Conservation (phyloP, 2,113 vertebrate genomes). For the Cygnus atratus region DNA sequence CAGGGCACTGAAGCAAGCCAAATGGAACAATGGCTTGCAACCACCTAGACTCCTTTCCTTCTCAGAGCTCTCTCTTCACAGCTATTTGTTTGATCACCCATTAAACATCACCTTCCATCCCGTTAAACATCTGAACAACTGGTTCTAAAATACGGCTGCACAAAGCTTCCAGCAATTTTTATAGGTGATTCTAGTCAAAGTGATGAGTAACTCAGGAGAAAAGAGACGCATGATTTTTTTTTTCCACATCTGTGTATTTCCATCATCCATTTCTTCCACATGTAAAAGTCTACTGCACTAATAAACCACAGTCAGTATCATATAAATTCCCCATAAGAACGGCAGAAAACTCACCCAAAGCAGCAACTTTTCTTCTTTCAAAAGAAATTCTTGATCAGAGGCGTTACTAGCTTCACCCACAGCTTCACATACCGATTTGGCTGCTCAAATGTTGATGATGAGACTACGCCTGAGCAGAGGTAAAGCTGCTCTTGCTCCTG, state of each 20-base stretch:
- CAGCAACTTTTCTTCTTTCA: conserved; percentile 64
- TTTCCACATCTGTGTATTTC: neutral
- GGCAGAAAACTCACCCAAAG: conserved; percentile 9
- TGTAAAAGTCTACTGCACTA: neutral
- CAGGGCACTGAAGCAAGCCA: neutral
- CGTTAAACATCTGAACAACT: neutral
- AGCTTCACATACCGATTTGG: conserved; percentile 88
- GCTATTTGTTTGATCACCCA: neutral
- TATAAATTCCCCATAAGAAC: neutral
- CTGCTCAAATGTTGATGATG: conserved; percentile 87
- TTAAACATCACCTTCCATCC: neutral
- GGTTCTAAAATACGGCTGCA: neutral
- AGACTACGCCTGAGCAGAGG: conserved; percentile 81
- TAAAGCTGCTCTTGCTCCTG: conserved; percentile 94
- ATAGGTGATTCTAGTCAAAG: neutral
- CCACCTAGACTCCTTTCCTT: neutral
- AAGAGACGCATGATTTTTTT: neutral
- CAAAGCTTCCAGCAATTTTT: neutral
- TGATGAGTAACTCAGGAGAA: neutral
- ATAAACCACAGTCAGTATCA: neutral
- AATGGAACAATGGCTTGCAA: neutral
- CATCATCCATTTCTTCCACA: neutral
- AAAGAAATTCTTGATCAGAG: conserved; percentile 98
- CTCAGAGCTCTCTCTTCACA: neutral
- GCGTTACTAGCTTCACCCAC: conserved; percentile 96